Conservation (phyloP, 37 sponge, comb jelly and placozoan genomes). For the Hexactinellida sp. region DNA sequence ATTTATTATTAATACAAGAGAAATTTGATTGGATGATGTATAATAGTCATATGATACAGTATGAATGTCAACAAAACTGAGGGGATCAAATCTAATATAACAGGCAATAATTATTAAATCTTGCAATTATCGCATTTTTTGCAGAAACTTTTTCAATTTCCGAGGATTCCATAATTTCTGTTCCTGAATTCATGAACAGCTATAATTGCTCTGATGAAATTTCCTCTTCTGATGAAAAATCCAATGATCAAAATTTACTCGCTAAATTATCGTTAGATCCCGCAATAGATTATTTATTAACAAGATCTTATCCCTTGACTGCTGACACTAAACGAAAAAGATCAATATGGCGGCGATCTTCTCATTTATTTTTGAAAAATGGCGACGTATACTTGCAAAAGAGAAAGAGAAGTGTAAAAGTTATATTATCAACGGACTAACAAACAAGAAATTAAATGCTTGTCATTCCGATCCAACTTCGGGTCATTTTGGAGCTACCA, state of each 20-base stretch:
- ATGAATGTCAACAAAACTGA: no score
- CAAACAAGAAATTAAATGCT: slow-evolving; percentile 24
- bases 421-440: slow-evolving; percentile 15
- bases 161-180: no score
- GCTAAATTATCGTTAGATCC: not conserved
- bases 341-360: not conserved
- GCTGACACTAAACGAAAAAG: not conserved
- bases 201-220: not conserved
- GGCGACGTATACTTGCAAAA: not conserved
- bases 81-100: no score
- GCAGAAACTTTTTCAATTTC: no score
- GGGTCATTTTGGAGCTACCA: slow-evolving; percentile 36
- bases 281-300: slow-evolving; percentile 18
- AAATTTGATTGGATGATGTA: no score
- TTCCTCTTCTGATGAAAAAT: not conserved
- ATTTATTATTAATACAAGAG: no score
- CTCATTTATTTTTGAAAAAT: not conserved
- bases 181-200: no score
- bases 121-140: no score
- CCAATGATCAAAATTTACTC: not conserved
- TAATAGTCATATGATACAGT: no score
- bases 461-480: slow-evolving; percentile 31
- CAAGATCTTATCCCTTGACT: no score
- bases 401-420: slow-evolving; percentile 14
- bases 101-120: no score